A percentile compares a stretch with the other conserved stretches of the same genome.
These are phyloP conservation scores for Tethea ocularis DNA, from an alignment of 2,888 invertebrate species.

Conservation along the genomic window DNA sequence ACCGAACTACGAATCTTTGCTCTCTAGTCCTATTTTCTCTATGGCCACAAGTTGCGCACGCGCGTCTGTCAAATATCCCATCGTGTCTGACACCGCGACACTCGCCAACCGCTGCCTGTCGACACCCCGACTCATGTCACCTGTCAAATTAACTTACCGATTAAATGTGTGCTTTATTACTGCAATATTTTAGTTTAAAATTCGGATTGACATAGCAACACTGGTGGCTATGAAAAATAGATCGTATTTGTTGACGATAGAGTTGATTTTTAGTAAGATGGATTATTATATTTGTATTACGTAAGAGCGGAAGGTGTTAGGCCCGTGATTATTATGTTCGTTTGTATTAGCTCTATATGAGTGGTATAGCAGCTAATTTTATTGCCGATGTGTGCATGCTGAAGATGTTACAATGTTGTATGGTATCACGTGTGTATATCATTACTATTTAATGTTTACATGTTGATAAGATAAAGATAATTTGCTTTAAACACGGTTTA, in stretches of 20 bases:
- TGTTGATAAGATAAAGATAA: too few species aligned
- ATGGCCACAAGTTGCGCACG: constrained; percentile 5
- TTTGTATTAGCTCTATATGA: background rate
- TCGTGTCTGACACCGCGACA: background rate
- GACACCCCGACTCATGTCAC: constrained; percentile 9
- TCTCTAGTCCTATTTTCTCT: background rate
- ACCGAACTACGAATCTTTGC: too few species aligned
- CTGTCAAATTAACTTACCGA: constrained; percentile 11
- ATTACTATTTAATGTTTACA: background rate
- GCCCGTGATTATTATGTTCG: background rate
- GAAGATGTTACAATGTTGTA: background rate
- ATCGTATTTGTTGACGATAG: background rate
- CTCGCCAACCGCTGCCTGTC: constrained; percentile 6
- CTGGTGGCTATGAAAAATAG: background rate
- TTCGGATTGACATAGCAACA: background rate
- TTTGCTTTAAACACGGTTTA: too few species aligned
- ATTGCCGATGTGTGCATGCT: background rate
- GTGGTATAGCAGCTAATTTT: too few species aligned
- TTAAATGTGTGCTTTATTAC: constrained; percentile 8
- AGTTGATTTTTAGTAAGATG: background rate
- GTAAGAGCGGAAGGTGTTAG: constrained; percentile 3
- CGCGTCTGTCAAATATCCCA: constrained; percentile 2
- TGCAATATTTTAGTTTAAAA: background rate
- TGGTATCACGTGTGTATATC: background rate
- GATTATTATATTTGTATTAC: background rate